Evolutionary conservation across 2,113 vertebrate genomes (phyloP).

Genomic region (Saccopteryx bilineata): DNA sequence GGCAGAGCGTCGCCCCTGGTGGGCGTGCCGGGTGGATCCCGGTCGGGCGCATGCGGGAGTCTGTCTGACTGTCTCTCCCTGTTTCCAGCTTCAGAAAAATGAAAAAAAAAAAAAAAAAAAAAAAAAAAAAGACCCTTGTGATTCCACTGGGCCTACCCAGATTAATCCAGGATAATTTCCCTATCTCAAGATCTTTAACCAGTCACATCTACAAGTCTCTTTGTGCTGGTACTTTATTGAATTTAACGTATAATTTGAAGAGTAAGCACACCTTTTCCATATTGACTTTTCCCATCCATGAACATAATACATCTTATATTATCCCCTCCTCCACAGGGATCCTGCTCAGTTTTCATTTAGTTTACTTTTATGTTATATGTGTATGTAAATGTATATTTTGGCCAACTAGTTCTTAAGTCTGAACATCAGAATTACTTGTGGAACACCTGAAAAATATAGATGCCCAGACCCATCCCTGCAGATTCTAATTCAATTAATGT

Average conservation of each 20-base stretch:
- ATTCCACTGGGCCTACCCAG: too few species aligned
- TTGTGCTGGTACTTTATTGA: neutral
- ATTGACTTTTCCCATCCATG: neutral
- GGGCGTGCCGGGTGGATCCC: too few species aligned
- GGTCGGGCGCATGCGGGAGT: too few species aligned
- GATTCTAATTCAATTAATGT: neutral
- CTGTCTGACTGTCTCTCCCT: too few species aligned
- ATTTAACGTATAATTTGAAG: neutral
- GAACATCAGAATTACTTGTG: neutral
- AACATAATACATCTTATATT: neutral
- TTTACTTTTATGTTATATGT: neutral
- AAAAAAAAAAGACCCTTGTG: too few species aligned
- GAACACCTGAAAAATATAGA: neutral
- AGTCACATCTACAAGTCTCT: neutral
- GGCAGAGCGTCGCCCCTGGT: too few species aligned
- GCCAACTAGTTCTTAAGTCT: neutral
- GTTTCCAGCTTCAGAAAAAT: too few species aligned
- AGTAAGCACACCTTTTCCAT: neutral
- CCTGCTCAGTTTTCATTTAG: neutral
- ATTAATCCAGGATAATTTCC: neutral
- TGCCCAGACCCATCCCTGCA: neutral
- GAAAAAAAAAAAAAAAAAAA: too few species aligned
- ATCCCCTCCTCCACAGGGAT: neutral
- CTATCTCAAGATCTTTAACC: neutral
- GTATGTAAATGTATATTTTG: neutral